Conservation (phyloP, 1,140 invertebrate species). For the Eubasilissa regina region DNA sequence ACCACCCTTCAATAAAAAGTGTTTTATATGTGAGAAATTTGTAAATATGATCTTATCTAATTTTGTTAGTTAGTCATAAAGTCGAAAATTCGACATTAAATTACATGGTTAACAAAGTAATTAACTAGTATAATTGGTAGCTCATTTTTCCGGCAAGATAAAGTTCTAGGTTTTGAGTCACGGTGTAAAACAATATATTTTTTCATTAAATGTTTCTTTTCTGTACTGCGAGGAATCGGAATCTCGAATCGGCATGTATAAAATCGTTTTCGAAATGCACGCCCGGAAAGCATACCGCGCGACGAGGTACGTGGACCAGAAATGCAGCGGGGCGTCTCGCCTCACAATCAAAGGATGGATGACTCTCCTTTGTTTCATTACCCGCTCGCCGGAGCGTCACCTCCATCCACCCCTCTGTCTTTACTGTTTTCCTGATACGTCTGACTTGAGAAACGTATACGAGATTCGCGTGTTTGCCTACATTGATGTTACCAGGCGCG, state of each 20-base stretch:
- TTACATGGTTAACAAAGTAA: no score
- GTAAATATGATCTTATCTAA: no score
- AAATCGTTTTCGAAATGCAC: constrained; percentile 25
- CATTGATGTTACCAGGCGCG: background rate
- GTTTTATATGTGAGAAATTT: no score
- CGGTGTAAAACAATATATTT: no score
- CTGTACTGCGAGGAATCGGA: no score
- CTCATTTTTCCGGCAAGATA: no score
- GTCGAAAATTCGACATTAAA: no score
- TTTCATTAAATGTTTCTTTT: no score
- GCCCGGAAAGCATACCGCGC: background rate
- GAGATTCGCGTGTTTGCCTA: background rate
- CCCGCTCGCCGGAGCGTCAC: constrained; percentile 27
- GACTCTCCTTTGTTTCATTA: constrained; percentile 44
- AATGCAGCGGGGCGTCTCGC: constrained; percentile 32
- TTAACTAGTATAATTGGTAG: no score
- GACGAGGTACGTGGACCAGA: background rate
- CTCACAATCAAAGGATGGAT: constrained; percentile 49
- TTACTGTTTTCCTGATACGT: constrained; percentile 29
- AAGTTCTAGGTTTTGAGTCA: no score
- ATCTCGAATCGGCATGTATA: constrained; percentile 19
- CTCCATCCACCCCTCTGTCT: constrained; percentile 26
- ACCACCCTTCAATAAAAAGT: no score
- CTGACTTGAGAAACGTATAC: constrained; percentile 12
- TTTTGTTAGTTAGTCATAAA: no score